phyloP scores from a whole-genome alignment of 2,797 vertebrate species.

The Galagoides demidoff region DNA sequence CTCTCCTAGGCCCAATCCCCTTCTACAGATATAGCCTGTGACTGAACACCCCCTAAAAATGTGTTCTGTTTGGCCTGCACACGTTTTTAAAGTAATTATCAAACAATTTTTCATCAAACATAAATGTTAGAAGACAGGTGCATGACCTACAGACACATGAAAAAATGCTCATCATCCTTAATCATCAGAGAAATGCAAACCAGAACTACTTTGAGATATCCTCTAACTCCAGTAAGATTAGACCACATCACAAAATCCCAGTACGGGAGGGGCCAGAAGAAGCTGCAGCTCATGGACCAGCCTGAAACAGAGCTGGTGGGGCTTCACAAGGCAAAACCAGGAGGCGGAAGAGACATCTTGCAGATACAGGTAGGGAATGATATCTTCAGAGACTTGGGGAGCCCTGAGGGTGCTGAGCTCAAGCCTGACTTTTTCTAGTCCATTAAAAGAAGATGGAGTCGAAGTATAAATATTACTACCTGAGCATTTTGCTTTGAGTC shows the following conservation, averaged over 20 bases:
- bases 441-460: background rate
- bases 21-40: background rate
- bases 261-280: background rate
- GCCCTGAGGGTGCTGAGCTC: background rate
- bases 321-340: background rate
- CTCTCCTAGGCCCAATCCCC: background rate
- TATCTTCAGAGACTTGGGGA: background rate
- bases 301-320: background rate
- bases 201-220: no score
- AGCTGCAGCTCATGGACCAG: background rate
- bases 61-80: background rate
- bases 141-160: no score
- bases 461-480: background rate
- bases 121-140: background rate
- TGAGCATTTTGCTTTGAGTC: background rate
- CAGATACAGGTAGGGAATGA: background rate
- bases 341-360: background rate
- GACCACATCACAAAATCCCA: no score
- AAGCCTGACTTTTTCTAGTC: background rate
- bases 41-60: background rate
- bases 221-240: no score
- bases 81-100: background rate
- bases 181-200: no score
- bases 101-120: background rate
- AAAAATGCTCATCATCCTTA: no score